A percentile compares a stretch with the other conserved stretches of the same genome.
phyloP scores from a whole-genome alignment of 2,113 vertebrate genomes.

The Hyaena hyaena region DNA sequence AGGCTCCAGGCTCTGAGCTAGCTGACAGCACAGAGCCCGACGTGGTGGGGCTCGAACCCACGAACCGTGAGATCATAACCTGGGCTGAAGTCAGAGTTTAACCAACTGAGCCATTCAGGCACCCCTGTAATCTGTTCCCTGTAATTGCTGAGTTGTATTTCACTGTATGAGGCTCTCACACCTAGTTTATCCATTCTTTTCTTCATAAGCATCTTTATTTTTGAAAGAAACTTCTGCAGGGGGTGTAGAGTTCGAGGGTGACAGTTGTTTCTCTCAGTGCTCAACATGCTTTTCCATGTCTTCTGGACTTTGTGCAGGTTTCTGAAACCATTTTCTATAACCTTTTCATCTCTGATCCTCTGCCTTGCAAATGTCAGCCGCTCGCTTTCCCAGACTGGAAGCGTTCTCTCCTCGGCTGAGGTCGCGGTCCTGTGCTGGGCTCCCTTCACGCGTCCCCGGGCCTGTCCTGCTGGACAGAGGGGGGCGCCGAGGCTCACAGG shows the following conservation, averaged over 20 bases:
- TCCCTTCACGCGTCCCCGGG: background rate
- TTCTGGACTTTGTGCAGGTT: background rate
- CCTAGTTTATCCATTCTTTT: background rate
- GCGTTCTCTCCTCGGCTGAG: background rate
- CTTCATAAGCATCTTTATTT: background rate
- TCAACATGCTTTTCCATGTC: background rate
- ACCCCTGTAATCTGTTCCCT: background rate
- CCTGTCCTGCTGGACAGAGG: background rate
- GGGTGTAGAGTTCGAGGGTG: background rate
- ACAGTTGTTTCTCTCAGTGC: background rate
- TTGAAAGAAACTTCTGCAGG: background rate
- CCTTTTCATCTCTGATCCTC: background rate
- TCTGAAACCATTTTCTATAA: background rate
- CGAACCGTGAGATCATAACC: too few species aligned
- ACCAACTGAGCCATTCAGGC: too few species aligned
- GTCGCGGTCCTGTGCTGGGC: too few species aligned
- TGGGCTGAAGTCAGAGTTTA: too few species aligned
- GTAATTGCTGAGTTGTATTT: too few species aligned
- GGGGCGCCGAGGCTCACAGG: background rate
- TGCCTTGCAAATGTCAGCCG: background rate
- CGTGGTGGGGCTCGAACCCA: too few species aligned
- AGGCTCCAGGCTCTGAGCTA: too few species aligned
- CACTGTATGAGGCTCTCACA: background rate
- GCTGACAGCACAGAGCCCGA: too few species aligned
- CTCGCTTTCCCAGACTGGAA: background rate